Evolutionary conservation across 2,113 vertebrate species (phyloP).

Genomic region (Astur gentilis): DNA sequence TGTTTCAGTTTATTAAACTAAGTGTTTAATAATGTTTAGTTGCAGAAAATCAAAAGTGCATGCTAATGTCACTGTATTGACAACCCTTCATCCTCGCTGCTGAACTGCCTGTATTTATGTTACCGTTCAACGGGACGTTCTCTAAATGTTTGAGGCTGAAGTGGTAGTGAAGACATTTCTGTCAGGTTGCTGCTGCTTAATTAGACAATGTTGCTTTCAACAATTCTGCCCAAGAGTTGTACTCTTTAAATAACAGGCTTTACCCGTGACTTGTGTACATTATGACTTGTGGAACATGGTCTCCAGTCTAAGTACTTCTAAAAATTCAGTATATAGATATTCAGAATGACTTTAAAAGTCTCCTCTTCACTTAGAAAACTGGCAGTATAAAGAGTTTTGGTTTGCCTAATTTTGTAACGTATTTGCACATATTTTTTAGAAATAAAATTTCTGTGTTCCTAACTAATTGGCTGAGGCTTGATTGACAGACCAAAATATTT

Average conservation of each 20-base stretch:
- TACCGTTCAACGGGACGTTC: neutral
- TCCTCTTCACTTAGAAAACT: neutral
- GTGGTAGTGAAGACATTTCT: conserved; percentile 5
- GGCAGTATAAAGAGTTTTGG: neutral
- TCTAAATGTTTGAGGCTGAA: neutral
- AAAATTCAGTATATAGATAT: neutral
- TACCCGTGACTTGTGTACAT: neutral
- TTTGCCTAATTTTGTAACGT: neutral
- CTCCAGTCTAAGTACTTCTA: neutral
- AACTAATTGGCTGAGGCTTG: conserved; percentile 23
- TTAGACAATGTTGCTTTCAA: conserved; percentile 20
- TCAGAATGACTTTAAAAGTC: neutral
- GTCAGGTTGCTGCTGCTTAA: conserved; percentile 32
- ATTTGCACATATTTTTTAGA: neutral
- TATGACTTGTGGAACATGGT: neutral
- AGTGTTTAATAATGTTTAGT: conserved; percentile 17
- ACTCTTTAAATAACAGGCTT: conserved; percentile 13
- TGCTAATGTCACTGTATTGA: conserved; percentile 48
- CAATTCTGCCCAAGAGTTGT: neutral
- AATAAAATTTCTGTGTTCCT: neutral
- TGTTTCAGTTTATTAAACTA: conserved; percentile 36
- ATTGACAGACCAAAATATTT: conserved; percentile 40
- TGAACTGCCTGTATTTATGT: conserved; percentile 19
- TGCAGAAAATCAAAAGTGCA: conserved; percentile 37
- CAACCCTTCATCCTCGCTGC: neutral